Percentiles rank a stretch among this genome's conserved stretches.
Conservation (phyloP, 2,888 invertebrate species). For the Chrysomela aeneicollis region DNA sequence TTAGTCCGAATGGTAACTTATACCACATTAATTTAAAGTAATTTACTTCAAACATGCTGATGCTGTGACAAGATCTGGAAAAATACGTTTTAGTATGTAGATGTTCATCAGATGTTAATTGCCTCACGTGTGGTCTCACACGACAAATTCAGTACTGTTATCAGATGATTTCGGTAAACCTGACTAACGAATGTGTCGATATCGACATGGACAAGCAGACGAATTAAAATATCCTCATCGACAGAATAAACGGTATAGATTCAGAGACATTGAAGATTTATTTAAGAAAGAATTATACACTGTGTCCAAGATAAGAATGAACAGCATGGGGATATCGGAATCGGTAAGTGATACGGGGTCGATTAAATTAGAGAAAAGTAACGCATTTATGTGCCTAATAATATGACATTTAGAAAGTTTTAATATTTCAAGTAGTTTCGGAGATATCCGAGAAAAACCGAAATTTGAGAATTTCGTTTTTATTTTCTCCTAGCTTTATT, state of each 20-base stretch:
- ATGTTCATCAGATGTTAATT: conserved; percentile 7
- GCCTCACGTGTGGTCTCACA: conserved; percentile 4
- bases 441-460: too few relatives aligned
- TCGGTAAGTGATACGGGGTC: too few relatives aligned
- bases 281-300: too few relatives aligned
- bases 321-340: too few relatives aligned
- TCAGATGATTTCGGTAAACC: conserved; percentile 3
- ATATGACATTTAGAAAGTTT: too few relatives aligned
- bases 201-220: background rate
- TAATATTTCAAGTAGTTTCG: too few relatives aligned
- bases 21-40: conserved; percentile 16
- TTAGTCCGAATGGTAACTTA: background rate
- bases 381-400: too few relatives aligned
- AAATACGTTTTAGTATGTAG: conserved; percentile 2
- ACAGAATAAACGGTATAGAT: background rate
- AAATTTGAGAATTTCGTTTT: too few relatives aligned
- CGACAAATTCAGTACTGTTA: conserved; percentile 3
- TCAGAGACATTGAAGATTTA: background rate
- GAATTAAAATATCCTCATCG: background rate
- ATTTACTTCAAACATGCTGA: conserved; percentile 11
- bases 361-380: too few relatives aligned
- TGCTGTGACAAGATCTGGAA: conserved; percentile 1
- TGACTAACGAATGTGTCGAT: background rate
- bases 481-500: too few relatives aligned
- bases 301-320: too few relatives aligned